A percentile compares a stretch with the other conserved stretches of the same genome.
Evolutionary conservation across 2,888 invertebrate species (phyloP).

Genomic region (Mongoloraphidia duomilia): DNA sequence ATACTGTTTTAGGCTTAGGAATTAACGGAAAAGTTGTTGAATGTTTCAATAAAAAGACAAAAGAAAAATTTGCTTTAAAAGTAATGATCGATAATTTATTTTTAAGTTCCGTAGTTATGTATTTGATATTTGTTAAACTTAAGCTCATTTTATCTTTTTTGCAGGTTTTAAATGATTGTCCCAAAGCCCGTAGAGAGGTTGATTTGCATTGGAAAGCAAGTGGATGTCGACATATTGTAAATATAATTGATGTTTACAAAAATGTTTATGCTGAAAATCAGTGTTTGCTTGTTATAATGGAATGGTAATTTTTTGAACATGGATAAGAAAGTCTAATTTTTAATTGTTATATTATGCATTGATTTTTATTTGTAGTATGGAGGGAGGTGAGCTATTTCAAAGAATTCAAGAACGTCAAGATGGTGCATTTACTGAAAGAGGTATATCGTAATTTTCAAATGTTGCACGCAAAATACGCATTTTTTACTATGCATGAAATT

Average conservation of each 20-base stretch:
- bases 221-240: conserved; percentile 84
- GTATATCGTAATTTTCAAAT: conserved; percentile 25
- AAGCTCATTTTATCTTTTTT: conserved; percentile 14
- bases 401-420: conserved; percentile 91
- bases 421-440: conserved; percentile 90
- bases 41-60: conserved; percentile 64
- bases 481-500: neutral
- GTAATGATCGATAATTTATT: conserved; percentile 32
- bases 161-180: conserved; percentile 76
- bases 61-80: conserved; percentile 81
- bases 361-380: conserved; percentile 53
- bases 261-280: conserved; percentile 85
- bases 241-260: conserved; percentile 86
- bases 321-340: conserved; percentile 1
- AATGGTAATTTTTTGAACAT: conserved; percentile 49
- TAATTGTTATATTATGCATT: conserved; percentile 5
- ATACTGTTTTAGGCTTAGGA: conserved; percentile 86
- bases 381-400: conserved; percentile 94
- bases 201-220: conserved; percentile 91
- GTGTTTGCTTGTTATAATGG: conserved; percentile 97
- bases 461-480: neutral
- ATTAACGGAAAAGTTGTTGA: conserved; percentile 98
- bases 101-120: neutral
- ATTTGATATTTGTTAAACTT: conserved; percentile 2
- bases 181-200: conserved; percentile 87